A percentile compares a stretch with the other conserved stretches of the same genome.
Evolutionary conservation across 1,140 invertebrate genomes (phyloP).

Genomic region (Idris sp.): DNA sequence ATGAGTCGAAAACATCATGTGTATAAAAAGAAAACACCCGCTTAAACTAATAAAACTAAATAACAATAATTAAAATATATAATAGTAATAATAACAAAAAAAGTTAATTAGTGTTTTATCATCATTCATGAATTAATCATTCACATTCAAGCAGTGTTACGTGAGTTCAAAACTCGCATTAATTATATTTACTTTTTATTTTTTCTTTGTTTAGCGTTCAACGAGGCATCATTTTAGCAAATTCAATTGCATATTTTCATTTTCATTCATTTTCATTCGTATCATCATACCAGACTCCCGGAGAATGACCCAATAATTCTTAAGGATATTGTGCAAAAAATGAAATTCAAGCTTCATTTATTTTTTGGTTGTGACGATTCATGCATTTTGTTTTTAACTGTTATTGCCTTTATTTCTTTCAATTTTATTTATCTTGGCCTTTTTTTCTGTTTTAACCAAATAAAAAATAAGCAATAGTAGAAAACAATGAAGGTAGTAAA

Average conservation of each 20-base stretch:
- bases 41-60: too few species aligned
- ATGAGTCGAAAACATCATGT: too few species aligned
- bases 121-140: slow-evolving; percentile 34
- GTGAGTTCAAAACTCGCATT: slow-evolving; percentile 68
- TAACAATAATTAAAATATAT: too few species aligned
- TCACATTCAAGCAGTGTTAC: slow-evolving; percentile 75
- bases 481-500: slow-evolving; percentile 25
- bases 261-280: slow-evolving; percentile 3
- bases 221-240: too few species aligned
- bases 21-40: too few species aligned
- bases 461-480: slow-evolving; percentile 18
- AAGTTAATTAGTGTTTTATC: slow-evolving; percentile 2
- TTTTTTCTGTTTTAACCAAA: slow-evolving; percentile 16
- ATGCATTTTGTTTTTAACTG: slow-evolving; percentile 21
- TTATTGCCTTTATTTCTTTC: slow-evolving; percentile 14
- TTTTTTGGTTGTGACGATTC: slow-evolving; percentile 3
- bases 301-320: slow-evolving; percentile 36
- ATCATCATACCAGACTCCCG: slow-evolving; percentile 11
- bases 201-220: slow-evolving; percentile 42
- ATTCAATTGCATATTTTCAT: too few species aligned
- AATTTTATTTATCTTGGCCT: slow-evolving; percentile 3
- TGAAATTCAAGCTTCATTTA: slow-evolving; percentile 18
- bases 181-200: slow-evolving; percentile 39
- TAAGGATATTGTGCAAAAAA: slow-evolving; percentile 17
- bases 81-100: neutral